Evolutionary conservation across 2,113 vertebrate genomes (phyloP).

Genomic region (Rutilus rutilus): DNA sequence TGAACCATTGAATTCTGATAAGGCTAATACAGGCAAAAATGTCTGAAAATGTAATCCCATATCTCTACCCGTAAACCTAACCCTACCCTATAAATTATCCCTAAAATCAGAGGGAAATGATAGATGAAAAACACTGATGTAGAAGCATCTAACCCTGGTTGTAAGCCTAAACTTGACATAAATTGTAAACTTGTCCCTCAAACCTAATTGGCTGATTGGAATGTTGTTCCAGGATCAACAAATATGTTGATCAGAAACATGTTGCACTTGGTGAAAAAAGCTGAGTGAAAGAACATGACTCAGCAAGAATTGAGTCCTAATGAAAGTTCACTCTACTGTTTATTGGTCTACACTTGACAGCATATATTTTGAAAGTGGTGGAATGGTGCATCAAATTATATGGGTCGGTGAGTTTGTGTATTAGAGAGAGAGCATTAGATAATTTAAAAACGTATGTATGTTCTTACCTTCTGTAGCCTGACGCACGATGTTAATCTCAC

Average conservation of each 20-base stretch:
- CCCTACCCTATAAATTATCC: too few relatives aligned
- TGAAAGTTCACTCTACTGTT: slow-evolving; percentile 21
- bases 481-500: slow-evolving; percentile 85
- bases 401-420: background rate
- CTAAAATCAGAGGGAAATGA: too few relatives aligned
- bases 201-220: too few relatives aligned
- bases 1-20: slow-evolving; percentile 27
- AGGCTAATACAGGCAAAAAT: background rate
- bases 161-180: too few relatives aligned
- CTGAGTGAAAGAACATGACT: slow-evolving; percentile 50
- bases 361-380: slow-evolving; percentile 3
- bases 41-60: too few relatives aligned
- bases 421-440: background rate
- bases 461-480: slow-evolving; percentile 87
- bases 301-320: slow-evolving; percentile 48
- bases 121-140: too few relatives aligned
- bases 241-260: too few relatives aligned
- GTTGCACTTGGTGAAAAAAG: background rate
- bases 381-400: background rate
- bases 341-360: slow-evolving; percentile 1
- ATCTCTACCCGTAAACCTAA: too few relatives aligned
- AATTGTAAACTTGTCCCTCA: too few relatives aligned
- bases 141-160: too few relatives aligned
- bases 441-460: background rate
- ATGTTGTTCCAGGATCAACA: too few relatives aligned